Evolutionary conservation across 2,113 vertebrate species (phyloP).

Genomic region (Ptyas mucosa): DNA sequence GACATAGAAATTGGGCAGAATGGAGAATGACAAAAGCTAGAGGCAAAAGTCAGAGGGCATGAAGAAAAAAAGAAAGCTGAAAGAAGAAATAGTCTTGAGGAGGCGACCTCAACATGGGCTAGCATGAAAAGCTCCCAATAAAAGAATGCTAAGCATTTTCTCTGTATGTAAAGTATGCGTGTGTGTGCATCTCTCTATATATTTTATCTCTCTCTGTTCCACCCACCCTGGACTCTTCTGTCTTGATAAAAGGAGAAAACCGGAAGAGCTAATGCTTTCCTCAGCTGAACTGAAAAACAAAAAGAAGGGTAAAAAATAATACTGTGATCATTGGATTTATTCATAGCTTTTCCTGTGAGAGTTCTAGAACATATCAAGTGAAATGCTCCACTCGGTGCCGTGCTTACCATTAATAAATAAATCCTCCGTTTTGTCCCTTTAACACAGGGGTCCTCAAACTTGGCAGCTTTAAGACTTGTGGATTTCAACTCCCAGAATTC

Average conservation of each 20-base stretch:
- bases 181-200: neutral
- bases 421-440: neutral
- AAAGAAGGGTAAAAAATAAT: neutral
- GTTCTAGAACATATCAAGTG: neutral
- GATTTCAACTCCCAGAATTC: too few species aligned
- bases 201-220: neutral
- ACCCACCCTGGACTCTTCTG: neutral
- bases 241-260: neutral
- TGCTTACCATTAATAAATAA: neutral
- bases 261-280: conserved; percentile 25
- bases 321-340: neutral
- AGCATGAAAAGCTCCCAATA: conserved; percentile 13
- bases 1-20: neutral
- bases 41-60: neutral
- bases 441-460: too few species aligned
- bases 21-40: neutral
- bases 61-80: neutral
- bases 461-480: too few species aligned
- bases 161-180: neutral
- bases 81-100: neutral
- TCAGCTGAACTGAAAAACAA: neutral
- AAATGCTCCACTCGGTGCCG: neutral
- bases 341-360: neutral
- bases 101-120: neutral
- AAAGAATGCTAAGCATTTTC: conserved; percentile 18